Base-by-base conservation (phyloP, 2,113 vertebrate genomes). In the Elaphurus davidianus region DNA sequence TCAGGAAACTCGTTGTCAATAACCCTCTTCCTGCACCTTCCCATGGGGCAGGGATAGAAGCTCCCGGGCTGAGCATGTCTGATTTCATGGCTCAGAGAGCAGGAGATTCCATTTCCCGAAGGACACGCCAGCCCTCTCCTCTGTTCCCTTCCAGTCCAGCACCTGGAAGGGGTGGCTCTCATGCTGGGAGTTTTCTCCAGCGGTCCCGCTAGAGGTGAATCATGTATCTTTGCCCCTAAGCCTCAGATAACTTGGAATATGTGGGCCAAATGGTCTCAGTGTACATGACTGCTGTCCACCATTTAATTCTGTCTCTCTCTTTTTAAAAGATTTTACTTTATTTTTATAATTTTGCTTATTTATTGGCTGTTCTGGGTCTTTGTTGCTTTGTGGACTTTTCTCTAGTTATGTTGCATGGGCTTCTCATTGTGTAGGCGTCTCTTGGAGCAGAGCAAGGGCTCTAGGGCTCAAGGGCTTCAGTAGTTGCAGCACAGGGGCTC, bases 151-250 rank as follows among this genome's bases (percentile, higher is more conserved):
- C 13, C 5, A 28, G 36, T 36, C 5, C 16, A 33, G 81, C 36
- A 28, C 27, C 54, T 11, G 25, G 19, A 54, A 50, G 21, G 0
- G 7, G 30, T 15, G 9, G 21, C 36, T 67, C 17, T 13, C 50
- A 15, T 17, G 52, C 25, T 25, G n/a, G 14, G 50, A 10, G 30
- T 23, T 0, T 2, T 43, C 60, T 17, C 33, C 76, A 40, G 40
- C 4, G 43, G 36, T 25, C 43, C 0, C 0, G 0, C 27, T 6
- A 1, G 47, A 2, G 74, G 17, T 9, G 7, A 43, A 33, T 23
- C 0, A 2, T 27, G 6, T 6, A 23, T 50, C 40, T 59, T 43
- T 81, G 57, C 52, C 21, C 33, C 11, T 2, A 13, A 43, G 27
- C 45, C 43, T 84, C 4, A 23, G 50, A 25, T 55, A 25, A 28